Evolutionary conservation across 2,113 vertebrate species (phyloP).

Genomic region (Archocentrus centrarchus): DNA sequence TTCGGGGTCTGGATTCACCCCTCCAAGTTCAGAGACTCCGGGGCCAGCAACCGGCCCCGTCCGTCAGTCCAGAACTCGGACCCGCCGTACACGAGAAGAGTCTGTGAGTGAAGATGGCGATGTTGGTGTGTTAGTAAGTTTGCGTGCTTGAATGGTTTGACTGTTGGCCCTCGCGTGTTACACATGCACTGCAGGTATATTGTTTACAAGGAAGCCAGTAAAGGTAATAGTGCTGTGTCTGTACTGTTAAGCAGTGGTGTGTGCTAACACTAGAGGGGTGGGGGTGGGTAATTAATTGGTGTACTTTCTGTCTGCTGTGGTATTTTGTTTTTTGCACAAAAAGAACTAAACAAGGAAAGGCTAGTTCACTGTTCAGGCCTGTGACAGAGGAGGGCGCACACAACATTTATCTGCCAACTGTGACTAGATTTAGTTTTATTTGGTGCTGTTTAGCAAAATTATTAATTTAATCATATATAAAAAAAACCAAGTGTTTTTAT

Average conservation of each 20-base stretch:
- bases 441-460: background rate
- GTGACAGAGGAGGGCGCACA: background rate
- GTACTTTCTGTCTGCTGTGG: background rate
- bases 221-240: background rate
- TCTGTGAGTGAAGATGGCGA: conserved; percentile 87
- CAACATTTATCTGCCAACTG: conserved; percentile 1
- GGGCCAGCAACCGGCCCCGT: conserved; percentile 80
- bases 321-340: background rate
- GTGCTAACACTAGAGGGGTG: conserved; percentile 1
- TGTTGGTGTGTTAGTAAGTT: conserved; percentile 82
- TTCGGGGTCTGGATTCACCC: conserved; percentile 80
- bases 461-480: background rate
- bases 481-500: background rate
- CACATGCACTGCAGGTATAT: conserved; percentile 25
- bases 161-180: conserved; percentile 46
- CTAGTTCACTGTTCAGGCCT: background rate
- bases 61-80: conserved; percentile 84
- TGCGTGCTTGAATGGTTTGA: conserved; percentile 66
- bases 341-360: background rate
- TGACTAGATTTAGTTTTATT: conserved; percentile 4
- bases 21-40: conserved; percentile 74
- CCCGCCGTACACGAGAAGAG: conserved; percentile 88
- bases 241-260: background rate
- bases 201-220: background rate
- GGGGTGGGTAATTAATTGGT: background rate